phyloP scores from a whole-genome alignment of 2,888 invertebrate species.

The Itoplectis maculator region DNA sequence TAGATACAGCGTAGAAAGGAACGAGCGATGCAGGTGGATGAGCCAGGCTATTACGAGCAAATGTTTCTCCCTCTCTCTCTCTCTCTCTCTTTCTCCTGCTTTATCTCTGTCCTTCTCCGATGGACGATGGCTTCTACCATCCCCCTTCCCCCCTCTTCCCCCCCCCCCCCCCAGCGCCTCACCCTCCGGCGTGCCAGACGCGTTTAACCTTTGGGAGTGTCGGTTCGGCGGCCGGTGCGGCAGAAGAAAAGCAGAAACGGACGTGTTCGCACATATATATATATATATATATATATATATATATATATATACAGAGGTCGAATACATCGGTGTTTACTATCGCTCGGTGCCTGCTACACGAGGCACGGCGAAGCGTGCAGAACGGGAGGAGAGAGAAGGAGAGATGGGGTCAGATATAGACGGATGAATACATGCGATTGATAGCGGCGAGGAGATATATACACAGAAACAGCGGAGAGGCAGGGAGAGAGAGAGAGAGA shows the following conservation, averaged over 20 bases:
- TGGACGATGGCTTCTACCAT: slow-evolving; percentile 16
- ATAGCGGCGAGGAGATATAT: slow-evolving; percentile 1
- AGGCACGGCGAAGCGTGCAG: slow-evolving; percentile 33
- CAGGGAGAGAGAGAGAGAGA: neutral
- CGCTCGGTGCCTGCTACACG: neutral
- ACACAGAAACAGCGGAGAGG: neutral
- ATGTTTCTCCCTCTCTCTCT: slow-evolving; percentile 44
- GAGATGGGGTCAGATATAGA: slow-evolving; percentile 33
- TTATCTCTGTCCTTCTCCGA: slow-evolving; percentile 36
- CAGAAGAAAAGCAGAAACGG: slow-evolving; percentile 19
- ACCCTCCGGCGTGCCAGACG: slow-evolving; percentile 72
- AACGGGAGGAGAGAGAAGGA: slow-evolving; percentile 10
- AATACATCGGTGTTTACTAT: slow-evolving; percentile 1
- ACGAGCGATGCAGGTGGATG: slow-evolving; percentile 72
- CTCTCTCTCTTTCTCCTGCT: slow-evolving; percentile 24
- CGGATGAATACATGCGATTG: slow-evolving; percentile 23
- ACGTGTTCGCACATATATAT: slow-evolving; percentile 19
- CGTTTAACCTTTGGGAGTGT: slow-evolving; percentile 77
- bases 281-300: no score
- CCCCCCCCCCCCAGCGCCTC: neutral
- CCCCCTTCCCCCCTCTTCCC: slow-evolving; percentile 35
- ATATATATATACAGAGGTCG: slow-evolving; percentile 12
- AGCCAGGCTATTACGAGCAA: slow-evolving; percentile 72
- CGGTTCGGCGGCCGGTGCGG: slow-evolving; percentile 33
- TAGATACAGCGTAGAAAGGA: slow-evolving; percentile 23